Percentiles rank a stretch among this genome's conserved stretches.
These are phyloP conservation scores for Macrostomum lignano DNA, from an alignment of 1,140 invertebrate species.

Conservation along the genomic window DNA sequence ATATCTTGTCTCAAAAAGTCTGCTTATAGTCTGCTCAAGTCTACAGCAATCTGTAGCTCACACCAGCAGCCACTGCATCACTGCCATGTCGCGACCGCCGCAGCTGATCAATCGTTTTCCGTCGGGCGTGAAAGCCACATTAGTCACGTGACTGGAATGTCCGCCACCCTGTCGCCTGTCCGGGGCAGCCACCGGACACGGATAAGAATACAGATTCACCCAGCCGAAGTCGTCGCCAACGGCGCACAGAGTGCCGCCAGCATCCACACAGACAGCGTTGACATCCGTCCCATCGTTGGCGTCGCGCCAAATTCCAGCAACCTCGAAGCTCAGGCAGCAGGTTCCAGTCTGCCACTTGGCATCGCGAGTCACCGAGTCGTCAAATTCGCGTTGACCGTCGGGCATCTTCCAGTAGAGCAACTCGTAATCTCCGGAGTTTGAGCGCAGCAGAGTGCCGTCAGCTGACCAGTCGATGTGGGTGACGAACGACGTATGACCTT, in stretches of 20 bases:
- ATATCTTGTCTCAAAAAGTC: too few relatives aligned
- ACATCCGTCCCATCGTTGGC: constrained; percentile 65
- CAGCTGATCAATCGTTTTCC: constrained; percentile 48
- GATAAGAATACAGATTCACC: constrained; percentile 57
- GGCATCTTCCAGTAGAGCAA: constrained; percentile 43
- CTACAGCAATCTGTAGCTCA: too few relatives aligned
- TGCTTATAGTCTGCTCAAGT: too few relatives aligned
- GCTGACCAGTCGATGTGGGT: constrained; percentile 64
- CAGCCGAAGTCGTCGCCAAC: constrained; percentile 69
- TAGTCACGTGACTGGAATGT: constrained; percentile 65
- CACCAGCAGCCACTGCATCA: constrained; percentile 81
- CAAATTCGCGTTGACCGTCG: constrained; percentile 33
- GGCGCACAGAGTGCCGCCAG: constrained; percentile 40
- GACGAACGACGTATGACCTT: constrained; percentile 63
- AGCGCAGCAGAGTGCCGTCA: constrained; percentile 49
- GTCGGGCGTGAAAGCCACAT: constrained; percentile 31
- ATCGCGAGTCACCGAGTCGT: constrained; percentile 44
- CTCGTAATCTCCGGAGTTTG: constrained; percentile 69
- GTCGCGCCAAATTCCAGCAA: constrained; percentile 55
- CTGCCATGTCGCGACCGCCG: constrained; percentile 53
- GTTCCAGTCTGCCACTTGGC: constrained; percentile 47
- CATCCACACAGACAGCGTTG: constrained; percentile 41
- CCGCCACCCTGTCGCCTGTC: too few relatives aligned
- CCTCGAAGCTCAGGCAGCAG: constrained; percentile 46
- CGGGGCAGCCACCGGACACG: too few relatives aligned